Evolutionary conservation across 2,797 vertebrate genomes (phyloP), one percentile per base, ranked within the genome.

Genomic region (Cossypha dichroa): DNA sequence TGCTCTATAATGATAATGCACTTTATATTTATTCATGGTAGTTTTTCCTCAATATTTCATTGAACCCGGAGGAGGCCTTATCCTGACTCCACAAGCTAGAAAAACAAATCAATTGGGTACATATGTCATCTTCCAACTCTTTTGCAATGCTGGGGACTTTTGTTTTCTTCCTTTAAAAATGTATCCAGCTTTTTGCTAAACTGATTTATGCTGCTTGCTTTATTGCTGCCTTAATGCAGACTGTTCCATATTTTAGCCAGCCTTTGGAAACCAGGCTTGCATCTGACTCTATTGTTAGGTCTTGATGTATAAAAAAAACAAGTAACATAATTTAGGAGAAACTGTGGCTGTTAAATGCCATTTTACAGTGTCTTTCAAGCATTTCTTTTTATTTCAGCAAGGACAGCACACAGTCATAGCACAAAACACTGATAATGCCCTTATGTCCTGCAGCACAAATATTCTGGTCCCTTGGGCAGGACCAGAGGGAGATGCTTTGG

Each of bases 61-160:
- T 93, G 91, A 95, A 95, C 85, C 62, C 3, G 1, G 91, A 96
- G 73, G 89, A 95, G 66, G 87, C 23, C 91, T 90, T 96, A 91
- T 93, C 76, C 73, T 70, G 74, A 86, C 67, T 73, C 69, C 73
- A 72, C 90, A 91, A 96, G 91, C 69, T 67, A 84, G 82, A 84
- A 81, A 81, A 94, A 94, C 94, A 95, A 94, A 97, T 96, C 85
- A 91, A 48, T 90, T 94, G 48, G 86, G 87, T 63, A 19, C 94
- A 93, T 88, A 86, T 94, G 93, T 92, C 79, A 94, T 84, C 63
- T 94, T 94, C 82, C 68, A 88, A 86, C 76, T 88, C 91, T 76
- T 95, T 62, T 88, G 66, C 82, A 90, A 48, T 95, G 69, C 58
- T 85, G 73, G 85, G 64, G 78, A 78, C 82, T 96, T 94, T 89